Percentiles rank a stretch among this genome's conserved stretches.
Evolutionary conservation across 1,140 invertebrate species (phyloP).

Genomic region (Drosophila fuyamai): DNA sequence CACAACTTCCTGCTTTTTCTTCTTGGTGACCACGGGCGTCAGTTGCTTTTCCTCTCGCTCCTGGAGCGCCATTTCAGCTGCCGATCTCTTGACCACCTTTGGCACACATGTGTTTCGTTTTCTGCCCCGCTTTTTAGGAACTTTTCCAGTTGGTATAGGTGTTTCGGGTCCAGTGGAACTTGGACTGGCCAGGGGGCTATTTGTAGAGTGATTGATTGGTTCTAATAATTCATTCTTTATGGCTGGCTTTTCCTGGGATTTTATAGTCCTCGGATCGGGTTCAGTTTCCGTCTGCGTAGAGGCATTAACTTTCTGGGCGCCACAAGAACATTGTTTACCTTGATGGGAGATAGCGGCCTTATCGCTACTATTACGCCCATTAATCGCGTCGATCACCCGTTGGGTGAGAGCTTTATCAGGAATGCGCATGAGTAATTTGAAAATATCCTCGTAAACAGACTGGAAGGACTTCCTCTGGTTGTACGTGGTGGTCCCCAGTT

Average conservation of each 20-base stretch:
- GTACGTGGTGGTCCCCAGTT: constrained; percentile 48
- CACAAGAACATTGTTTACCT: constrained; percentile 50
- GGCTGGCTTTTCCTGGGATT: constrained; percentile 1
- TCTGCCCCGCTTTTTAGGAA: constrained; percentile 65
- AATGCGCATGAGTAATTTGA: constrained; percentile 63
- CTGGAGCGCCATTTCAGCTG: constrained; percentile 63
- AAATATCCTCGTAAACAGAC: constrained; percentile 68
- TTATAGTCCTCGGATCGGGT: not conserved
- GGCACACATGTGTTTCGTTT: constrained; percentile 74
- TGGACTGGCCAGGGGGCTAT: not conserved
- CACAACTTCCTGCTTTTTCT: constrained; percentile 23
- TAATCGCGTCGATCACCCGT: constrained; percentile 75
- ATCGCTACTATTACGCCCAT: constrained; percentile 46
- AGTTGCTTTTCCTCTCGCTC: constrained; percentile 71
- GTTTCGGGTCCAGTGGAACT: not conserved
- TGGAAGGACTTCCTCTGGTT: constrained; percentile 64
- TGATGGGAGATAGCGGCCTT: constrained; percentile 48
- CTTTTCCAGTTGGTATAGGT: constrained; percentile 1
- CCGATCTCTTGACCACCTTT: constrained; percentile 71
- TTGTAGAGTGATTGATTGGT: not conserved
- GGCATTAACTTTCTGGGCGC: constrained; percentile 37
- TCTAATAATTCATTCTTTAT: constrained; percentile 6
- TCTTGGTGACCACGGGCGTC: constrained; percentile 51
- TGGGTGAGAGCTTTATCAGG: constrained; percentile 74
- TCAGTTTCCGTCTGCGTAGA: constrained; percentile 58